Conservation (phyloP, 2,888 invertebrate species). For the Drosophila colorata region DNA sequence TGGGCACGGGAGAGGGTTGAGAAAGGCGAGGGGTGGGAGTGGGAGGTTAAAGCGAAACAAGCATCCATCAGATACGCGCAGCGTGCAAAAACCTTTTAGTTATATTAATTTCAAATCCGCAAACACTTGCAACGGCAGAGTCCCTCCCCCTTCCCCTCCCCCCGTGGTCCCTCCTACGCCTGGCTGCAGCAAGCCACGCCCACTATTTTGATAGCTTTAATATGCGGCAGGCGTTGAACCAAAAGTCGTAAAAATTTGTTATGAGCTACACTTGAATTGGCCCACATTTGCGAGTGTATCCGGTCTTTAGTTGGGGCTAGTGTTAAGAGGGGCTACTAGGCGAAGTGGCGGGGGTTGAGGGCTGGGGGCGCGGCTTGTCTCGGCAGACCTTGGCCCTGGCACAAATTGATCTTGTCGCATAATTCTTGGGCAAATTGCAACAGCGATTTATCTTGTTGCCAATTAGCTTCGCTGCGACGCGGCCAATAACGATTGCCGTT, state of each 20-base stretch:
- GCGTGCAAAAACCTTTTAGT: slow-evolving; percentile 76
- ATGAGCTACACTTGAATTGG: slow-evolving; percentile 50
- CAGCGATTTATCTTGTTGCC: slow-evolving; percentile 76
- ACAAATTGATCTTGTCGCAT: slow-evolving; percentile 76
- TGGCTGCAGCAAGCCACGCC: slow-evolving; percentile 26
- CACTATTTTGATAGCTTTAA: slow-evolving; percentile 48
- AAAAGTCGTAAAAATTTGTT: slow-evolving; percentile 60
- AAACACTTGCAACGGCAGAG: slow-evolving; percentile 28
- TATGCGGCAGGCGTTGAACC: slow-evolving; percentile 57
- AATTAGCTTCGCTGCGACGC: slow-evolving; percentile 52
- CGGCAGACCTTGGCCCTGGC: slow-evolving; percentile 52
- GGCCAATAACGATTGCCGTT: slow-evolving; percentile 65
- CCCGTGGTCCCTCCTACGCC: neutral
- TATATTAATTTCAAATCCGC: slow-evolving; percentile 79
- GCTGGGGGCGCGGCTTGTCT: neutral
- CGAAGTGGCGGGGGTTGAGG: neutral
- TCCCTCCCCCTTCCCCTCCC: neutral
- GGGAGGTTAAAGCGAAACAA: slow-evolving; percentile 20
- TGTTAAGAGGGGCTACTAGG: too few species aligned
- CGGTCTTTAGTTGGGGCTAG: too few species aligned
- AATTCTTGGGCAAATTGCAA: slow-evolving; percentile 70
- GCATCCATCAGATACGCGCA: slow-evolving; percentile 68
- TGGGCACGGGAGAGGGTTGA: neutral
- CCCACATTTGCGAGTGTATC: slow-evolving; percentile 5
- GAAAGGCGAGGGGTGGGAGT: neutral